Evolutionary conservation across 2,113 vertebrate species (phyloP), one percentile per base, ranked within the genome.

Genomic region (Bettongia penicillata): DNA sequence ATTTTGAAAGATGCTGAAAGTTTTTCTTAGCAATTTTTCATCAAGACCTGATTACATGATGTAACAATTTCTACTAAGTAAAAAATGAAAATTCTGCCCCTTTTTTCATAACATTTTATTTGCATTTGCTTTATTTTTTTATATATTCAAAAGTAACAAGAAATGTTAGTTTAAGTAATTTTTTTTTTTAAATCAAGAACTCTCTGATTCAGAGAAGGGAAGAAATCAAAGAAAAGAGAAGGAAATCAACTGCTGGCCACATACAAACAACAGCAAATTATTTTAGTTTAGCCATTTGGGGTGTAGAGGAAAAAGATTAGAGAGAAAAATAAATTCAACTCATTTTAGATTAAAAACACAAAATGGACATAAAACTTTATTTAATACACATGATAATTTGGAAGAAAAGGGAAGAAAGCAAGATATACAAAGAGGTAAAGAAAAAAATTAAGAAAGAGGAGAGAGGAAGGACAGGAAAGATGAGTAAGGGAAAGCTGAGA

Each of bases 341-440:
- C 53, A 28, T 90, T 97, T 95, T 91, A 68, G 57, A 49, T 84
- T 43, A 89, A 89, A 95, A 91, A 95, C 2, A n/a, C 37, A 3
- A 77, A 77, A 8, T 0, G 77, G 22, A 91, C 25, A 24, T 47
- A 92, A 95, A 95, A 93, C 1, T 12, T 91, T 47, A 95, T 89
- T 23, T 24, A 77, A 23, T 90, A 95, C 90, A n/a, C 1, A 43
- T n/a, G 68, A 22, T 16, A 43, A 77, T 77, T 19, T 77, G 37
- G 90, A 52, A 26, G 28, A 61, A 90, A 93, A 84, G 0, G 22
- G 89, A 93, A 94, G n/a, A 90, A 11, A 50, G 31, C 43, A 48
- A 94, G 53, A 90, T 55, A 89, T 7, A 94, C 37, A 1, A 92
- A 51, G 5, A 61, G 48, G 31, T 37, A 90, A 90, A 31, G 57